Evolutionary conservation across 2,888 invertebrate genomes (phyloP).

Genomic region (Latrodectus elegans): DNA sequence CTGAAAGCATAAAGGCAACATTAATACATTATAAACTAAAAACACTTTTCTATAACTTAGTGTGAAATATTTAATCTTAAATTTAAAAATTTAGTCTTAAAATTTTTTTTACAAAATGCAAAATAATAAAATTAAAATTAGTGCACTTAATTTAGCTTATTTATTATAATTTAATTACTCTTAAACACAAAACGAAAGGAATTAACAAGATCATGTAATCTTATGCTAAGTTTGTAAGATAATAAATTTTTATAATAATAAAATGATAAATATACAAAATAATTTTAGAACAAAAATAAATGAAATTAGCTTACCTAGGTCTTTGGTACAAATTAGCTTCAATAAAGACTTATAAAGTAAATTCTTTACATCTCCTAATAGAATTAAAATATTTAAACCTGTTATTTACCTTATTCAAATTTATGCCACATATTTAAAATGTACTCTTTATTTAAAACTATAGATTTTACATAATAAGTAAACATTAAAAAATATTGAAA

Average conservation of each 20-base stretch:
- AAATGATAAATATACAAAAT: background rate
- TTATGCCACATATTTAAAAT: background rate
- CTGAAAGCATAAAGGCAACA: too few relatives aligned
- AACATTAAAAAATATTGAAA: too few relatives aligned
- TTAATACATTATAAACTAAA: too few relatives aligned
- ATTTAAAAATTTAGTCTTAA: too few relatives aligned
- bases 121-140: too few relatives aligned
- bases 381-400: background rate
- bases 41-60: too few relatives aligned
- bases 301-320: slow-evolving; percentile 32
- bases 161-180: background rate
- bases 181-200: background rate
- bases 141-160: background rate
- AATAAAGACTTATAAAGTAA: slow-evolving; percentile 16
- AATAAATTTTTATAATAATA: background rate
- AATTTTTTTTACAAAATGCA: too few relatives aligned
- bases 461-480: too few relatives aligned
- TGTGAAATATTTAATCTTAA: too few relatives aligned
- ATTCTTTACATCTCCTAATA: slow-evolving; percentile 41
- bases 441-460: too few relatives aligned
- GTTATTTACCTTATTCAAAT: background rate
- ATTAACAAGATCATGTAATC: background rate
- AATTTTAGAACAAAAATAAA: background rate
- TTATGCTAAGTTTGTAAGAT: too few relatives aligned
- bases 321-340: slow-evolving; percentile 36